Base-by-base conservation (phyloP, 2,113 vertebrate species). In the Sander vitreus region DNA sequence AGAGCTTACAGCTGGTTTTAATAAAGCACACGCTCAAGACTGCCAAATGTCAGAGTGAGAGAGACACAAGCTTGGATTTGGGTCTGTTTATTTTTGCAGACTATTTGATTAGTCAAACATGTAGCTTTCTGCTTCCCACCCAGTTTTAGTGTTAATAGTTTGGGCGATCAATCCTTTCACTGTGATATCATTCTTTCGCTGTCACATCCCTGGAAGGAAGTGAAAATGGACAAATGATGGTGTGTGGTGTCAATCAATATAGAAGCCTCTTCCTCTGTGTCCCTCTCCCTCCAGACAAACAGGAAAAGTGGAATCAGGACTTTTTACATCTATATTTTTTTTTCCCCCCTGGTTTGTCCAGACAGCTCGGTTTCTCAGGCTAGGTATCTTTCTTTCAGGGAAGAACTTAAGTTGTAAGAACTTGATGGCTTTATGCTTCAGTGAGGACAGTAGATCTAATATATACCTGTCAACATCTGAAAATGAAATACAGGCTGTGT, bases 1-100 rank as follows among this genome's bases (percentile, higher is more conserved):
- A 72, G 33, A 64, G 69, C 78, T 73, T 57, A 78, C 94, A 94
- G 93, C 90, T 95, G 94, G 70, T 91, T 93, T 75, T 68, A 87
- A 94, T 94, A 82, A 92, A 60, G 83, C 63, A 70, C 72, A 23
- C 58, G 53, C 58, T 39, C 55, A 39, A 25, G 36, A 51, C 63
- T 81, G 62, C 83, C 74, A 87, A 88, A 85, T 64, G 81, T 86
- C 79, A 72, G 4, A 82, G 74, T 5, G 3, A 78, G 67, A 51
- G 43, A 85, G 78, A 85, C 45, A 45, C 62, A 45, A 70, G 60
- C 48, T 59, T 57, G 58, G 80, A 53, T 66, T 82, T 72, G 53
- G 66, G 50, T 59, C 50, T 81, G 86, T 85, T 87, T 85, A 78
- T 86, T 81, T 87, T 74, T 71, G 47, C 69, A 66, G 59, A 57